phyloP scores from a whole-genome alignment of 64 coral and sea anemone genomes.

The Trachythela sp. region DNA sequence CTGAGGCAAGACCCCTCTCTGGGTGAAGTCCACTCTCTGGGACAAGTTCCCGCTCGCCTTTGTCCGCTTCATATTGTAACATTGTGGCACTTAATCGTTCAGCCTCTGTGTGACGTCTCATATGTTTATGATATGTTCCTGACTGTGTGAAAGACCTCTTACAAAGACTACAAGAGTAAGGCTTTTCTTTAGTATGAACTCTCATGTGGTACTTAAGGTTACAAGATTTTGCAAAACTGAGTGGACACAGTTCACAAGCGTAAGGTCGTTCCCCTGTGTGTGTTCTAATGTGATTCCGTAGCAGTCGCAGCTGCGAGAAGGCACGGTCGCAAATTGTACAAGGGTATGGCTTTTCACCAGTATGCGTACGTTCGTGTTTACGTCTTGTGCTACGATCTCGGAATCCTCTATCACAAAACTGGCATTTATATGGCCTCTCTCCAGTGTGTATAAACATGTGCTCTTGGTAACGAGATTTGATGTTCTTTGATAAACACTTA shows the following conservation, averaged over 20 bases:
- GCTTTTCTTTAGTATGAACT: slow-evolving; percentile 6
- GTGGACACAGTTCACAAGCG: not conserved
- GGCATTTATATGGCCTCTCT: slow-evolving; percentile 1
- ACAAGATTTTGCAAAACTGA: not conserved
- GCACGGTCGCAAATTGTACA: not conserved
- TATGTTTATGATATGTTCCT: slow-evolving; percentile 5
- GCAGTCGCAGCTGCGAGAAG: slow-evolving; percentile 10
- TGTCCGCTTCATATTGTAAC: not conserved
- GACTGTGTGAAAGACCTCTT: slow-evolving; percentile 1
- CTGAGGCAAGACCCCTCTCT: too few species aligned
- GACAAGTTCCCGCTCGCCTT: not conserved
- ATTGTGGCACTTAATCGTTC: not conserved
- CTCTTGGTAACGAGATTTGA: slow-evolving; percentile 2
- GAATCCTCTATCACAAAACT: slow-evolving; percentile 7
- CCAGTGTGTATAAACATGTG: slow-evolving; percentile 9
- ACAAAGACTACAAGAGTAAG: not conserved
- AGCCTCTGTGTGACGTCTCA: not conserved
- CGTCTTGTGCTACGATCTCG: slow-evolving; percentile 11
- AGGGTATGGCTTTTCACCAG: slow-evolving; percentile 10
- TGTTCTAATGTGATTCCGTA: not conserved
- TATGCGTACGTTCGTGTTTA: not conserved
- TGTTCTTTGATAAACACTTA: not conserved
- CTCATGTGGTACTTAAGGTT: slow-evolving; percentile 16
- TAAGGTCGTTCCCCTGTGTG: not conserved
- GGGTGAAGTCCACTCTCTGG: not conserved